phyloP scores from a whole-genome alignment of 1,140 invertebrate genomes.

The Drosophila tani region DNA sequence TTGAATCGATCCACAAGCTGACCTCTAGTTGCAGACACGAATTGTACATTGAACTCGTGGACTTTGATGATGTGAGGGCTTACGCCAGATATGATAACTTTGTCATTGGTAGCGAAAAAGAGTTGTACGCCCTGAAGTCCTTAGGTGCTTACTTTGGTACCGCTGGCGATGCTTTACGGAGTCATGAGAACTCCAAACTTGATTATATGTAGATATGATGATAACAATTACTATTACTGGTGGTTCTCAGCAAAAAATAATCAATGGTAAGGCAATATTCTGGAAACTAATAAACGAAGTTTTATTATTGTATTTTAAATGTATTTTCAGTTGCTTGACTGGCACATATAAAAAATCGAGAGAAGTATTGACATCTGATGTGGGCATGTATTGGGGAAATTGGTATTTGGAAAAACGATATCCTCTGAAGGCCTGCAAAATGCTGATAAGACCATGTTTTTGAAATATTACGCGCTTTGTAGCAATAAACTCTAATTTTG shows the following conservation, averaged over 20 bases:
- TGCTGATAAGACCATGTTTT: background rate
- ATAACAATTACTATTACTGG: background rate
- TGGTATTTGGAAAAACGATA: background rate
- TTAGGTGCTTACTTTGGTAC: background rate
- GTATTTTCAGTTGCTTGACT: conserved; percentile 6
- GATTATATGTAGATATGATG: too few relatives aligned
- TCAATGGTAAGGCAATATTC: background rate
- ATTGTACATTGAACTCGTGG: conserved; percentile 4
- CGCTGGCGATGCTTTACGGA: background rate
- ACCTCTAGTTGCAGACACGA: background rate
- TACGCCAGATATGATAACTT: conserved; percentile 9
- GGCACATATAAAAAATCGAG: background rate
- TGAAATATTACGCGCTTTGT: background rate
- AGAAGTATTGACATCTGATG: accelerated
- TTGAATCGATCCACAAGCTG: background rate
- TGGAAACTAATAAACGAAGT: background rate
- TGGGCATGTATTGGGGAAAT: background rate
- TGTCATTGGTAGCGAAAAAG: accelerated
- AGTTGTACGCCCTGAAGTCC: background rate
- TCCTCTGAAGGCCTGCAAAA: conserved; percentile 3
- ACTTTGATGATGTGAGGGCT: conserved; percentile 5
- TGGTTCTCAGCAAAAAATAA: background rate
- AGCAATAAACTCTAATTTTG: background rate
- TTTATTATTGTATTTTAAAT: background rate
- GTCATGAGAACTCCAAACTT: background rate